phyloP scores from a whole-genome alignment of 1,140 invertebrate species.

The Leptinotarsa undecemlineata region DNA sequence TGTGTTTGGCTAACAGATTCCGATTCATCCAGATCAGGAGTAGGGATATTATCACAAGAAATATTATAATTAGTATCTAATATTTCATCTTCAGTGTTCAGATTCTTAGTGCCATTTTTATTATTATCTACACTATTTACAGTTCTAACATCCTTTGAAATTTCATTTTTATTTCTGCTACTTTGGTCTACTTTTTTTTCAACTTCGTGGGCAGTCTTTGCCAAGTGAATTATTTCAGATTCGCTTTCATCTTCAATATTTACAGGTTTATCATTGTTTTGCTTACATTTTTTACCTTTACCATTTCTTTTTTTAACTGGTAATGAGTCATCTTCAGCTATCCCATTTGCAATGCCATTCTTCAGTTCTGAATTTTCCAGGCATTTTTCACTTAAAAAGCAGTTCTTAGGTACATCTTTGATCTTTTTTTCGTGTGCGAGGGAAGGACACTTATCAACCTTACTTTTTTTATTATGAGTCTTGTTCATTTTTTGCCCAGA shows the following conservation, averaged over 20 bases:
- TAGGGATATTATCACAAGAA: slow-evolving; percentile 24
- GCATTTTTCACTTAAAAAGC: slow-evolving; percentile 21
- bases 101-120: slow-evolving; percentile 35
- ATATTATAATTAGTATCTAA: slow-evolving; percentile 41
- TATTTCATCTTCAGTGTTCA: slow-evolving; percentile 31
- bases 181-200: slow-evolving; percentile 21
- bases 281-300: slow-evolving; percentile 31
- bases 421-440: slow-evolving; percentile 5
- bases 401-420: slow-evolving; percentile 27
- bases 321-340: slow-evolving; percentile 30
- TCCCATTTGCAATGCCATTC: slow-evolving; percentile 47
- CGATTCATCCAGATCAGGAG: not conserved
- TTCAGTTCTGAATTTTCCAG: slow-evolving; percentile 24
- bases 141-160: slow-evolving; percentile 19
- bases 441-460: slow-evolving; percentile 32
- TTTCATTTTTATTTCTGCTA: not conserved
- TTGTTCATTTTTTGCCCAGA: slow-evolving; percentile 26
- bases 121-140: slow-evolving; percentile 39
- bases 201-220: slow-evolving; percentile 10
- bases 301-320: slow-evolving; percentile 19
- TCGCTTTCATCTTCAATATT: slow-evolving; percentile 18
- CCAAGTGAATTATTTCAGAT: slow-evolving; percentile 8
- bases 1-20: not conserved
- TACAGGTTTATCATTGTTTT: not conserved
- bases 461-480: slow-evolving; percentile 23